Evolutionary conservation across 2,888 invertebrate genomes (phyloP), one percentile per base, ranked within the genome.

Genomic region (Diarsia rubi): DNA sequence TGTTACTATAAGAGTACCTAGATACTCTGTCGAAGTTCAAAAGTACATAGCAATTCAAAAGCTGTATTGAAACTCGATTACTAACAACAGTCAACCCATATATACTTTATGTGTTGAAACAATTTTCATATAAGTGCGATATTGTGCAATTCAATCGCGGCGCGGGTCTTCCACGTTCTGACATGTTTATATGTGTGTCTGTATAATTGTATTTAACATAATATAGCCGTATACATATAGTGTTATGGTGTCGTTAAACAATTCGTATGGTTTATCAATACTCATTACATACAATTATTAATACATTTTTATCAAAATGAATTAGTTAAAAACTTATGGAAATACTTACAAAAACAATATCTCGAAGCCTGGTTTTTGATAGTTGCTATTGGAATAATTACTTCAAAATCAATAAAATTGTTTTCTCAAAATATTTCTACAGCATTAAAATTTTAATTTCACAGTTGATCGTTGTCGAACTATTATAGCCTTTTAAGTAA

Each of bases 391-490:
- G 11, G 24, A 54, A 42, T 9, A 21, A 65, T 44, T 27, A n/a
- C n/a, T 27, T 16, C 44, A 2, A 24, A 69, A 31, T 9, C 31
- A 8, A 71, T 24, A 47, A 24, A 9, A 6, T n/a, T n/a, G 5
- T 70, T 45, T 69, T 14, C 14, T 19, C 14, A 45, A 45, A 47
- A 72, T 24, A 9, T 1, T 24, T 31, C 45, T 14, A 21, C 19
- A 31, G 19, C 9, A 70, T 14, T 31, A 14, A 19, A 71, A 45
- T 70, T 69, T 44, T 31, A 24, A 69, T 31, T 45, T 70, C 19
- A 19, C 31, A 24, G n/a, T 69, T 31, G 1, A 69, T n/a, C 37
- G 37, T 37, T 37, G 37, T 45, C n/a, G 19, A 16, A n/a, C 19
- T 21, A 73, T 70, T 21, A 24, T 37, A 37, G 37, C 1, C 3